Conservation (phyloP, 2,113 vertebrate genomes). For the Pagrus major region DNA sequence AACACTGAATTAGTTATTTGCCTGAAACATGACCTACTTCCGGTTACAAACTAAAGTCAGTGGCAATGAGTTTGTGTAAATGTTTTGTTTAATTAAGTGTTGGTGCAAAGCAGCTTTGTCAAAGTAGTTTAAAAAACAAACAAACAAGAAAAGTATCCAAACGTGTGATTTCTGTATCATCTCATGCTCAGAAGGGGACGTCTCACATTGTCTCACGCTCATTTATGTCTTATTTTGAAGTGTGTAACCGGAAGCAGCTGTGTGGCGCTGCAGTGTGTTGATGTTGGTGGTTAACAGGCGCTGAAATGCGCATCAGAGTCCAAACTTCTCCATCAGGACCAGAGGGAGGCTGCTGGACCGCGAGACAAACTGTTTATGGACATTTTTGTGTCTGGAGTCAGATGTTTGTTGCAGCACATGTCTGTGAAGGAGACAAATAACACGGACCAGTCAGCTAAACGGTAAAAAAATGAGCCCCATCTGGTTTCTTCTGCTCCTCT, state of each 20-base stretch:
- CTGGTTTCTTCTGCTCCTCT: conserved; percentile 58
- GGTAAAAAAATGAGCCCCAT: conserved; percentile 51
- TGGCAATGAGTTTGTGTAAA: neutral
- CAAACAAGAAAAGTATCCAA: too few relatives aligned
- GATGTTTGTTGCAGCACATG: conserved; percentile 24
- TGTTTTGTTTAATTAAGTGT: neutral
- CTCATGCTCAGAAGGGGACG: neutral
- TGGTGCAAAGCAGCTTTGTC: neutral
- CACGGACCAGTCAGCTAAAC: neutral
- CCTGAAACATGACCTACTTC: neutral
- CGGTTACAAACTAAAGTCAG: neutral
- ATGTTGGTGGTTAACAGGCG: neutral
- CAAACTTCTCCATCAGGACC: conserved; percentile 43
- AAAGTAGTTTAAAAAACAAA: neutral
- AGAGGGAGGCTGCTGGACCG: neutral
- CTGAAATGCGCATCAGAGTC: neutral
- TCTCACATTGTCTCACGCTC: neutral
- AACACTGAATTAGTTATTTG: neutral
- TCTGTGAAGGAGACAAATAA: conserved; percentile 5
- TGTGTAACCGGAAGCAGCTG: conserved; percentile 42
- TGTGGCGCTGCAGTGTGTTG: neutral
- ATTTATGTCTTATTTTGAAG: conserved; percentile 54
- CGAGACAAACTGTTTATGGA: neutral
- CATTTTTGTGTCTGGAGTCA: neutral
- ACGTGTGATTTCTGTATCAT: neutral